Base-by-base conservation (phyloP, 1,140 invertebrate genomes). In the Drosophila navojoa region DNA sequence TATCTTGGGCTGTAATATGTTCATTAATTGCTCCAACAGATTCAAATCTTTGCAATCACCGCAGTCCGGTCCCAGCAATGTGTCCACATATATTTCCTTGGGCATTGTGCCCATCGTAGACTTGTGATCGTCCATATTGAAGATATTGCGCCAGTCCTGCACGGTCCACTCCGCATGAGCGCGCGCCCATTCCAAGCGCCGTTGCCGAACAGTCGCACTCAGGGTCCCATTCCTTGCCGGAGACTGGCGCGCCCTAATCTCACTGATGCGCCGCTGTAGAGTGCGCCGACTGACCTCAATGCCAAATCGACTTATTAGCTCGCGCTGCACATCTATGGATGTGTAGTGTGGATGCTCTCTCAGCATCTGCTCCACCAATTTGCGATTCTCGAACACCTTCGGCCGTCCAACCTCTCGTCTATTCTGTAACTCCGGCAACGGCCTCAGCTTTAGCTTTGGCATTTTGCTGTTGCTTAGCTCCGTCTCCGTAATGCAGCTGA, bases 71-170 rank as follows among this genome's bases (percentile, higher is more conserved):
- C 84, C 84, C 47, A 89, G 50, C 35, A 87, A 22, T 0, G 84
- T 79, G 32, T 87, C 84, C 42, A 77, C 2, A 11, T 50, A 87
- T 9, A 87, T 89, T 27, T 87, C 76, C 5, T 87, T 87, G 0
- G 68, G 49, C 35, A 52, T 42, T 0, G 44, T 29, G 42, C 16
- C 73, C 3, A 63, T 62, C 10, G 9, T 11, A 1, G 47, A 62
- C 45, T 87, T 89, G 2, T 50, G 16, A n/a, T 87, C 84, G 11
- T 87, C 84, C 79, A 87, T 89, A 15, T 89, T 87, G 35, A 87
- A 84, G 4, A 89, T 77, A 42, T 87, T 84, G 32, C 84, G 84
- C 84, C 84, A 87, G 59, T 87, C 84, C 19, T 69, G 62, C 1
- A 71, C 59, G 1, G 79, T 79, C 84, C 84, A 87, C 2, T 89